phyloP scores from a whole-genome alignment of 2,888 invertebrate genomes.

The Ophion obscuratus region DNA sequence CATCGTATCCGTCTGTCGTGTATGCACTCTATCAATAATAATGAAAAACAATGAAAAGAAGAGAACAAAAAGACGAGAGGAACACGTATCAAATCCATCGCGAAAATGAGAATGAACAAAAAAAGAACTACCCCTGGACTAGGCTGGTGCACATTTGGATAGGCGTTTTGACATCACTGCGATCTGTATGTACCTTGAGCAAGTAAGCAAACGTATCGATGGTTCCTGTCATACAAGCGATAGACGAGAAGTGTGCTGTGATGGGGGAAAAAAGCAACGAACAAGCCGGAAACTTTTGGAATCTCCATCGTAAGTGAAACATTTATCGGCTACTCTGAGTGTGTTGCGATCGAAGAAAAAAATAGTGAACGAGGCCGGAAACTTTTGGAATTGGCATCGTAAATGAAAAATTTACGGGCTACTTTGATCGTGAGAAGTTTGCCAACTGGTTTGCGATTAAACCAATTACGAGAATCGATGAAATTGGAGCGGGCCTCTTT shows the following conservation, averaged over 20 bases:
- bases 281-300: background rate
- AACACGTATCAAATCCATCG: conserved; percentile 24
- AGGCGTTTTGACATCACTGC: background rate
- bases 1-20: conserved; percentile 26
- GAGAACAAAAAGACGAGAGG: conserved; percentile 11
- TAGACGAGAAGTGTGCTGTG: background rate
- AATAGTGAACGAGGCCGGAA: too few relatives aligned
- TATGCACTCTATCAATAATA: conserved; percentile 47
- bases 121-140: background rate
- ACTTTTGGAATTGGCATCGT: background rate
- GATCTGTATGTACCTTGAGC: too few relatives aligned
- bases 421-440: conserved; percentile 24
- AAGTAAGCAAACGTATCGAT: too few relatives aligned
- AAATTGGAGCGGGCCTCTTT: conserved; percentile 43
- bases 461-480: conserved; percentile 58
- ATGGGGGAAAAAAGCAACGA: background rate
- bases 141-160: background rate
- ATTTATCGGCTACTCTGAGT: conserved; percentile 10
- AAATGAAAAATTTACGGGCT: conserved; percentile 20
- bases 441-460: conserved; percentile 12
- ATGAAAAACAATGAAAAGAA: conserved; percentile 16
- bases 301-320: background rate
- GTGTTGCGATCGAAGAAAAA: background rate
- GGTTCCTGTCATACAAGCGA: background rate
- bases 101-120: conserved; percentile 37